Percentiles rank a stretch among this genome's conserved stretches.
Conservation (phyloP, 2,888 invertebrate genomes). For the Tiliacea citrago region DNA sequence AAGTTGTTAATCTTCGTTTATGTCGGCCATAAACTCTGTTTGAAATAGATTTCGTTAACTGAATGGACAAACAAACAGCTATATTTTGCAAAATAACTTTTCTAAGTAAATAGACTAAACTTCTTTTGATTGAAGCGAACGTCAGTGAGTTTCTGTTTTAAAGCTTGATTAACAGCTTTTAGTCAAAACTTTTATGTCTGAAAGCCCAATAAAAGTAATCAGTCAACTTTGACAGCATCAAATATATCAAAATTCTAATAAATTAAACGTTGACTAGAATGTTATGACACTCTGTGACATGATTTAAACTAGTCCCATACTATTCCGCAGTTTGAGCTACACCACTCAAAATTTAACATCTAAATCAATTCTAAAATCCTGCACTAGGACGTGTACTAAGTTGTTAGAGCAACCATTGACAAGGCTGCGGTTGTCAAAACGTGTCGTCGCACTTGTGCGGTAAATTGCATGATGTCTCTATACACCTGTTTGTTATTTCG, state of each 20-base stretch:
- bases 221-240: conserved; percentile 11
- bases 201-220: conserved; percentile 13
- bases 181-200: conserved; percentile 4
- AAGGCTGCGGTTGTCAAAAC: conserved; percentile 54
- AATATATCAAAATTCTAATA: conserved; percentile 1
- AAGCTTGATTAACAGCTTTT: conserved; percentile 29
- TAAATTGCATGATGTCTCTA: conserved; percentile 33
- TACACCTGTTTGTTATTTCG: conserved; percentile 58
- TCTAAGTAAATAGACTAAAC: conserved; percentile 34
- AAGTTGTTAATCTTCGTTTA: conserved; percentile 63
- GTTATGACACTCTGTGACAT: background rate
- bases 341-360: background rate
- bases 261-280: conserved; percentile 26
- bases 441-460: conserved; percentile 32
- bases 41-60: conserved; percentile 52
- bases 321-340: background rate
- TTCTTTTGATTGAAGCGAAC: conserved; percentile 23
- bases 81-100: conserved; percentile 38
- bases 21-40: conserved; percentile 57
- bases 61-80: conserved; percentile 58
- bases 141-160: conserved; percentile 26
- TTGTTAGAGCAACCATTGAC: conserved; percentile 29
- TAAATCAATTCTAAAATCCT: conserved; percentile 2
- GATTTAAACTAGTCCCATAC: background rate
- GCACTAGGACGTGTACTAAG: background rate